Conservation (phyloP, 2,888 invertebrate genomes). For the Eumacrocentrus americanus region DNA sequence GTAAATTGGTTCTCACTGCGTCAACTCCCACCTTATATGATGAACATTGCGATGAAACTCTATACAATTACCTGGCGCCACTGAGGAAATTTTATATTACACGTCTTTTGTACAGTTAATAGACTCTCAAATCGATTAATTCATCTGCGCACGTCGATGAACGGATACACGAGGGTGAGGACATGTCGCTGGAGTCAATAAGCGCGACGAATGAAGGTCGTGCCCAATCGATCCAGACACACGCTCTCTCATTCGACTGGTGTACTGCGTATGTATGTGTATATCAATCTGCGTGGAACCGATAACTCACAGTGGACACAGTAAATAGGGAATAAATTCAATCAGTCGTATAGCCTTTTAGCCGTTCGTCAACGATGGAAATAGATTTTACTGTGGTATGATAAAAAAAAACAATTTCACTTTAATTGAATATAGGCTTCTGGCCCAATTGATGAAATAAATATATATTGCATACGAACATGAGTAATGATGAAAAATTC, state of each 20-base stretch:
- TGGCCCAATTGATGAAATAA: neutral
- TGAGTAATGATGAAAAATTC: no score
- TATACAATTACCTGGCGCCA: no score
- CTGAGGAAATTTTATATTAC: no score
- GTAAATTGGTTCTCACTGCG: no score
- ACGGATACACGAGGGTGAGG: neutral
- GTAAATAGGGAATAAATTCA: slow-evolving; percentile 20
- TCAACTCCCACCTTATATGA: no score
- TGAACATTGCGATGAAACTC: no score
- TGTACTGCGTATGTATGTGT: neutral
- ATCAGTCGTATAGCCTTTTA: slow-evolving; percentile 18
- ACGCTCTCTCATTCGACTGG: neutral
- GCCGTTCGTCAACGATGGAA: neutral
- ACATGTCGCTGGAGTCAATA: slow-evolving; percentile 7
- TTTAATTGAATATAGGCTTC: neutral
- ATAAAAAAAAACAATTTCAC: neutral
- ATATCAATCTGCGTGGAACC: slow-evolving; percentile 11
- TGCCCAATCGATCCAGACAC: slow-evolving; percentile 8
- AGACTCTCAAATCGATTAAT: slow-evolving; percentile 3
- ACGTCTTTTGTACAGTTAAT: no score
- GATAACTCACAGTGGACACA: slow-evolving; percentile 14
- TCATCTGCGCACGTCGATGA: neutral
- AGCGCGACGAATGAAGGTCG: slow-evolving; percentile 7
- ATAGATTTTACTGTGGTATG: neutral
- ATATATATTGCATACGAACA: no score